These are phyloP conservation scores for Archaeoteleia sp. DNA, from an alignment of 2,888 invertebrate species.

Conservation along the genomic window DNA sequence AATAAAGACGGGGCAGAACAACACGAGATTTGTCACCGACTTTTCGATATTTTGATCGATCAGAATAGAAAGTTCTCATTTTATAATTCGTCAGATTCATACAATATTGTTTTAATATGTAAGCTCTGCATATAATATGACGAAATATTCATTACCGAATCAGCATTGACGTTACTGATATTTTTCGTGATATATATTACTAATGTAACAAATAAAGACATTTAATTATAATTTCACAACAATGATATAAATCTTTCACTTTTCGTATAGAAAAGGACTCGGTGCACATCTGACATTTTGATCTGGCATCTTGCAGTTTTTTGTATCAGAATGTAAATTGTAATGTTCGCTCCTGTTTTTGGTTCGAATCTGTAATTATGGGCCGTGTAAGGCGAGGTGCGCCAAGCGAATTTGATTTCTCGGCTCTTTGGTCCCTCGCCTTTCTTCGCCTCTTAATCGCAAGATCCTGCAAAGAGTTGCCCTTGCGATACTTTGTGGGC, in stretches of 20 bases:
- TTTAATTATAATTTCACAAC: no score
- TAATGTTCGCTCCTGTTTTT: conserved; percentile 5
- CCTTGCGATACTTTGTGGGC: conserved; percentile 3
- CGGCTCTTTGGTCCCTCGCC: conserved; percentile 15
- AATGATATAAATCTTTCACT: no score
- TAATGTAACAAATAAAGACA: no score
- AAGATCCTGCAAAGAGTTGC: background rate
- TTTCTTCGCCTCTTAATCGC: conserved; percentile 1
- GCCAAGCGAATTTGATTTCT: conserved; percentile 19
- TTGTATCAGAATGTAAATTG: background rate
- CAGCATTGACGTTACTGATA: no score
- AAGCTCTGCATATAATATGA: no score
- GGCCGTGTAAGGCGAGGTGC: conserved; percentile 7
- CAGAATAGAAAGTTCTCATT: conserved; percentile 34
- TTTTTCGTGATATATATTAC: no score
- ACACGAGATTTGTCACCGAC: conserved; percentile 9
- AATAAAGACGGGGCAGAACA: conserved; percentile 10
- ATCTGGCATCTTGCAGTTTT: no score
- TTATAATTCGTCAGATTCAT: conserved; percentile 16
- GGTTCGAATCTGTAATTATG: conserved; percentile 6
- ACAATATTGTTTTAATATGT: no score
- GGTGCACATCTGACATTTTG: no score
- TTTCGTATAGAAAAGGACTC: no score
- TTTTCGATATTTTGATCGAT: conserved; percentile 29
- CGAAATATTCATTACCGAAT: no score